Evolutionary conservation across 2,888 invertebrate genomes (phyloP), one percentile per base, ranked within the genome.

Genomic region (Andrena haemorrhoa): DNA sequence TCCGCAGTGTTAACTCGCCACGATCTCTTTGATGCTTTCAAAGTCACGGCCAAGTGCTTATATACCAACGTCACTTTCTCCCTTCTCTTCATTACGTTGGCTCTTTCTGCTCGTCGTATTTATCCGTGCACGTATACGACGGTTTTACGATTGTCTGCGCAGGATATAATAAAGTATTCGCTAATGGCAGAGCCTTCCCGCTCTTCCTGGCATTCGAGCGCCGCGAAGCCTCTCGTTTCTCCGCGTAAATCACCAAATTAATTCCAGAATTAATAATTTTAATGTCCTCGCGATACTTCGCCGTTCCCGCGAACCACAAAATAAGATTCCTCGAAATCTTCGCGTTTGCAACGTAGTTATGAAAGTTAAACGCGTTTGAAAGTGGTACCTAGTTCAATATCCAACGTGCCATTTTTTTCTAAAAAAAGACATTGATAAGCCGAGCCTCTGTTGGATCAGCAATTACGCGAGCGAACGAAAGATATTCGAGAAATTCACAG

Each of bases 31-130:
- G 89, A 89, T 90, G 89, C 91, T 90, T 90, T 91, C 93, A 94
- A 93, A 93, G 94, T 94, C 94, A 94, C 87, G 93, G 94, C 88
- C 93, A 94, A 89, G 86, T 89, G 88, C 89, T 93, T 94, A 93
- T 94, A 94, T 93, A 93, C 92, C 86, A 75, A 84, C 76, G 86
- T 87, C 83, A 92, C 93, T 94, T 93, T 94, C 94, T 93, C 93
- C 93, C 93, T 92, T 93, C 93, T 92, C 90, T 88, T 86, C 86
- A 83, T 86, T 88, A 85, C 83, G 65, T 63, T 73, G 65, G 82
- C 77, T 80, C 74, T 80, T 71, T 72, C 78, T 76, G 69, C 73
- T 70, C 61, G 61, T 79, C 63, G 71, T 12, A 63, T 69, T 60
- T 23, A 65, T 51, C n/a, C 66, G 53, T 70, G 31, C 47, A 69